Percentiles rank a stretch among this genome's conserved stretches.
These are phyloP conservation scores for Riparia riparia DNA, from an alignment of 2,113 vertebrate genomes.

Conservation along the genomic window DNA sequence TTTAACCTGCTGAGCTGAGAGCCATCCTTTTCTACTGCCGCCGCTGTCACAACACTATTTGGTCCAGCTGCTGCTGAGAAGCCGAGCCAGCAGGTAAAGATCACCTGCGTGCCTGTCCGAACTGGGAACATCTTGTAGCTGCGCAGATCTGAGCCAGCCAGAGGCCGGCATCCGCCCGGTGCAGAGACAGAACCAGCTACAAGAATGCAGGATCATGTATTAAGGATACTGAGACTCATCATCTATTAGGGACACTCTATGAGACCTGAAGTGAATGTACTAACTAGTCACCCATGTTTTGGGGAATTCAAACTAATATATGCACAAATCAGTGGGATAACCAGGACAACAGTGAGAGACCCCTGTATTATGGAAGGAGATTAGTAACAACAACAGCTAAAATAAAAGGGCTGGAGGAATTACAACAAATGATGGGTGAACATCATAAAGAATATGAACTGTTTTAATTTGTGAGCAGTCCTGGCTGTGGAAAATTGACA, in stretches of 20 bases:
- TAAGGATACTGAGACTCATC: background rate
- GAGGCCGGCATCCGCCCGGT: too few relatives aligned
- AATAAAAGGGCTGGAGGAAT: background rate
- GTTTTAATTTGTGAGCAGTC: background rate
- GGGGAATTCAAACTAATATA: background rate
- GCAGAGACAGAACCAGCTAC: too few relatives aligned
- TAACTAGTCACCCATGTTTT: rapidly evolving
- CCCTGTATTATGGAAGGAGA: background rate
- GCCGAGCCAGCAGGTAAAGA: too few relatives aligned
- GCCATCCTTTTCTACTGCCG: too few relatives aligned
- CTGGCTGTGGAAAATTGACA: background rate
- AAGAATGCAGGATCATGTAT: too few relatives aligned
- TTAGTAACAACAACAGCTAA: background rate
- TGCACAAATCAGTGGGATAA: background rate
- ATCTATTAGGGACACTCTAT: background rate
- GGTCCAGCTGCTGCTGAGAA: too few relatives aligned
- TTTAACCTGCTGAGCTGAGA: too few relatives aligned
- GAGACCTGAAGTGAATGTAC: background rate
- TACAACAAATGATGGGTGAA: background rate
- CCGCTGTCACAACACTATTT: too few relatives aligned
- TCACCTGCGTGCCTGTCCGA: too few relatives aligned
- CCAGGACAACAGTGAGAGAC: background rate
- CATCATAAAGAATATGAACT: background rate
- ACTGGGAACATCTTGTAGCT: too few relatives aligned
- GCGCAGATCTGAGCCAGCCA: too few relatives aligned